Evolutionary conservation across 2,113 vertebrate genomes (phyloP).

Genomic region (Etheostoma spectabile): DNA sequence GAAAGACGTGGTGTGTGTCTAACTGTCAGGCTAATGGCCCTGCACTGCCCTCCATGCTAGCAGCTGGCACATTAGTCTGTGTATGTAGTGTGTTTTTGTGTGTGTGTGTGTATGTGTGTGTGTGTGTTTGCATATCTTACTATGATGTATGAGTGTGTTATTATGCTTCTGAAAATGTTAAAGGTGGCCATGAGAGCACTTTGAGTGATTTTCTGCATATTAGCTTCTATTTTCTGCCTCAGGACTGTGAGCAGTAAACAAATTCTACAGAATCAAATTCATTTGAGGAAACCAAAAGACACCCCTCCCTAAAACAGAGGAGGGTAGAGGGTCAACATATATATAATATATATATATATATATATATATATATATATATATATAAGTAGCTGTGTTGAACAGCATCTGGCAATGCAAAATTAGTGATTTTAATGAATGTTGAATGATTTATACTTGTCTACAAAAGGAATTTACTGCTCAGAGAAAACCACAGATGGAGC

Average conservation of each 20-base stretch:
- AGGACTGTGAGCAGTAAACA: conserved; percentile 26
- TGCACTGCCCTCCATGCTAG: conserved; percentile 51
- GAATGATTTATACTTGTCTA: background rate
- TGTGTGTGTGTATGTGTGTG: conserved; percentile 2
- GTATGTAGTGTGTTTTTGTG: background rate
- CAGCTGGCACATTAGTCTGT: conserved; percentile 33
- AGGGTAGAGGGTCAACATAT: background rate
- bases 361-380: background rate
- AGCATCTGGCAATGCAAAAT: background rate
- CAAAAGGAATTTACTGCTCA: no score
- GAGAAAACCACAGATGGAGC: no score
- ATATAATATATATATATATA: no score
- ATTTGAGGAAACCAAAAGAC: conserved; percentile 20
- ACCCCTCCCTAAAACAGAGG: background rate
- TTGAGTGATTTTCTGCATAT: conserved; percentile 61
- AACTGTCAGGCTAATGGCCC: conserved; percentile 73
- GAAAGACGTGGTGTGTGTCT: conserved; percentile 76
- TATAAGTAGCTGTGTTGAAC: background rate
- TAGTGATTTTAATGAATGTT: background rate
- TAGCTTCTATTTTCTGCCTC: conserved; percentile 51
- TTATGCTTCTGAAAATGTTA: conserved; percentile 55
- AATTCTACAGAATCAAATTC: conserved; percentile 10
- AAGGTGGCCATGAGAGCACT: conserved; percentile 54
- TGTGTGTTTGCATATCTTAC: background rate
- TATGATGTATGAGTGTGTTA: conserved; percentile 39